phyloP scores from a whole-genome alignment of 2,113 vertebrate species.

The Anseranas semipalmata region DNA sequence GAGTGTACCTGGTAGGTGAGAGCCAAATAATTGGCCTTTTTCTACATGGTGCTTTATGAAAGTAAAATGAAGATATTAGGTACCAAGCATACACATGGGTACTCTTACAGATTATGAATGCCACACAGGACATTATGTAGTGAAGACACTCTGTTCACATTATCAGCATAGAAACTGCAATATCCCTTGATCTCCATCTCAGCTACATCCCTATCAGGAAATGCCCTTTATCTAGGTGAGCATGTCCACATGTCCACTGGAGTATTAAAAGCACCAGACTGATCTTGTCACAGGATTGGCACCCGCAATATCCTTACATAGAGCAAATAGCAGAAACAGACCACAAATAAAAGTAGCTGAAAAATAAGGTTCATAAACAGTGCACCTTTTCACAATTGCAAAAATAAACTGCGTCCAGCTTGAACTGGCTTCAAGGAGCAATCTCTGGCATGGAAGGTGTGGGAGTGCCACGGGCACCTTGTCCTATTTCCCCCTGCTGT shows the following conservation, averaged over 20 bases:
- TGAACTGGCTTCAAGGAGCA: not conserved
- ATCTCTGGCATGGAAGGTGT: not conserved
- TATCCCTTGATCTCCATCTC: not conserved
- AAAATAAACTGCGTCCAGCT: not conserved
- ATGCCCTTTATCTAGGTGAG: not conserved
- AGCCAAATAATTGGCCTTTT: not conserved
- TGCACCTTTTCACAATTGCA: not conserved
- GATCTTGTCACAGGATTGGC: not conserved
- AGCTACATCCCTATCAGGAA: not conserved
- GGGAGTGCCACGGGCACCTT: not conserved
- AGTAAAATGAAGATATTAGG: not conserved
- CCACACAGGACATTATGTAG: not conserved
- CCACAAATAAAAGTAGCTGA: not conserved
- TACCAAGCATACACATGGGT: not conserved
- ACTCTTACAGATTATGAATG: not conserved
- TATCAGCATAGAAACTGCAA: not conserved
- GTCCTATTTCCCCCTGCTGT: not conserved
- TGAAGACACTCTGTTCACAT: not conserved
- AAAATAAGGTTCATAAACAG: not conserved
- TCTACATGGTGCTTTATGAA: not conserved
- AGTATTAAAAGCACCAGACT: not conserved
- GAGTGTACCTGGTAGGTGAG: not conserved
- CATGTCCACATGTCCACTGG: not conserved
- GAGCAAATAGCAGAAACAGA: not conserved
- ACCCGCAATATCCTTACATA: not conserved